phyloP scores from a whole-genome alignment of 2,113 vertebrate genomes.

The Gymnarchus niloticus region DNA sequence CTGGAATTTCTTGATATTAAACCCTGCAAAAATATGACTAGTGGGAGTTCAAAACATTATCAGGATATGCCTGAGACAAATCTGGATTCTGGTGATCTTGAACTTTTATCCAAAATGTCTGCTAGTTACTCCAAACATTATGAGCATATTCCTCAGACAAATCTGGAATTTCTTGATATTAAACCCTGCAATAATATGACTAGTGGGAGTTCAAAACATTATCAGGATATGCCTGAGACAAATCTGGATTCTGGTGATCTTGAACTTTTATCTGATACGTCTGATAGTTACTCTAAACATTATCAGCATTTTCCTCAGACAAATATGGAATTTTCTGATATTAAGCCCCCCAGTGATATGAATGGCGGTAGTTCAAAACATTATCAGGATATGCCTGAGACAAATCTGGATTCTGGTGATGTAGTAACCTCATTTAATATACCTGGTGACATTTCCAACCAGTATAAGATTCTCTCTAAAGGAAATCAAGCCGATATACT shows the following conservation, averaged over 20 bases:
- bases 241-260: conserved; percentile 30
- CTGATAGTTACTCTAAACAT: conserved; percentile 6
- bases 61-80: conserved; percentile 36
- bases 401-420: conserved; percentile 18
- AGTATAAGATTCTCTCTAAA: neutral
- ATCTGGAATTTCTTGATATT: conserved; percentile 28
- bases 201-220: conserved; percentile 15
- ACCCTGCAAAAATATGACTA: neutral
- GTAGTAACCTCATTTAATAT: conserved; percentile 20
- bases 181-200: conserved; percentile 18
- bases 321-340: conserved; percentile 13
- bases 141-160: conserved; percentile 37
- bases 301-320: conserved; percentile 36
- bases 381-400: conserved; percentile 36
- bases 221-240: conserved; percentile 38
- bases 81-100: conserved; percentile 27
- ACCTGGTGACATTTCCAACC: conserved; percentile 7
- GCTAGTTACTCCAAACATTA: conserved; percentile 16
- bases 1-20: conserved; percentile 25
- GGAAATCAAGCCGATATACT: neutral
- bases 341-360: conserved; percentile 22
- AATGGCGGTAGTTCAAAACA: conserved; percentile 5
- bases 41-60: conserved; percentile 20
- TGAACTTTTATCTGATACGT: conserved; percentile 19
- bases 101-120: neutral